Conservation (phyloP, 2,113 vertebrate genomes). For the Eubucco bourcierii region DNA sequence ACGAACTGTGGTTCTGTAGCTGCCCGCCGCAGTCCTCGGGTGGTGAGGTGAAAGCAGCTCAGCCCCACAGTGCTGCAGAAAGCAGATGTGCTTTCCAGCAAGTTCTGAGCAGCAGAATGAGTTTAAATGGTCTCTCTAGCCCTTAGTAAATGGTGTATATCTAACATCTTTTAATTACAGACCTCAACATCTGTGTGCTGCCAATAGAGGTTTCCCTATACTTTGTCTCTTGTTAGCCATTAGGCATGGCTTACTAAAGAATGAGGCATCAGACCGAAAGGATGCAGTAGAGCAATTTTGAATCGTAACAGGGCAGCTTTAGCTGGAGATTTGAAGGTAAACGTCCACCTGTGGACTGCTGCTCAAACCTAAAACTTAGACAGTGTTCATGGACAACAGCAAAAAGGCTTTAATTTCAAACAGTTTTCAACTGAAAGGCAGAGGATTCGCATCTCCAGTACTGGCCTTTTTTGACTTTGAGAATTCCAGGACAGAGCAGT, state of each 20-base stretch:
- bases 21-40: background rate
- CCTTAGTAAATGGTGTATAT: background rate
- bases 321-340: background rate
- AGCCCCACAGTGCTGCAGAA: background rate
- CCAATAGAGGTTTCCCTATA: accelerated
- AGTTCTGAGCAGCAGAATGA: background rate
- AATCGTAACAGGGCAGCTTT: background rate
- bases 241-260: accelerated
- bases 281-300: accelerated
- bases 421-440: background rate
- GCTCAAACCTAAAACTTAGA: background rate
- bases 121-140: background rate
- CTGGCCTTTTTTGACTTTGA: background rate
- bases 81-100: accelerated
- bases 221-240: accelerated
- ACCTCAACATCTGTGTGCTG: background rate
- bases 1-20: accelerated
- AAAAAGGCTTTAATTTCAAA: background rate
- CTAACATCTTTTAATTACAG: background rate
- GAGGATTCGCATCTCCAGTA: no score
- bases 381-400: background rate
- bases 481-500: background rate
- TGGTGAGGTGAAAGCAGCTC: no score
- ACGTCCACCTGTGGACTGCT: background rate
- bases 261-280: accelerated